Evolutionary conservation across 2,888 invertebrate genomes (phyloP).

Genomic region (Papilio elwesi): DNA sequence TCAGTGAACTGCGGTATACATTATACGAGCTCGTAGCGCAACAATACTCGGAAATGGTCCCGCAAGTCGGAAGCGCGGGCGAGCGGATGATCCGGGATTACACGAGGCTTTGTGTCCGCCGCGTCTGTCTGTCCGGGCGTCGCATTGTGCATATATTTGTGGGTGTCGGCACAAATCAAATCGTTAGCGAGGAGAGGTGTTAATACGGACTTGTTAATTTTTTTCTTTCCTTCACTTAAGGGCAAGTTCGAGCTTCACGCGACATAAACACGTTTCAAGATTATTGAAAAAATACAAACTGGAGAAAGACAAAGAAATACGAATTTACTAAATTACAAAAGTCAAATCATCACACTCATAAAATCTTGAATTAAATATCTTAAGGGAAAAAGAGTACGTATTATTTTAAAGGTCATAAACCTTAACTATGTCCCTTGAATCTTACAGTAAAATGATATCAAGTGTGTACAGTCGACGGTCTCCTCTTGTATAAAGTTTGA

Average conservation of each 20-base stretch:
- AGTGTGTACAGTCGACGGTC: background rate
- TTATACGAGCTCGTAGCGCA: background rate
- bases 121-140: constrained; percentile 40
- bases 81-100: constrained; percentile 42
- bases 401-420: too few species aligned
- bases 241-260: background rate
- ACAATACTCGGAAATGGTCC: constrained; percentile 41
- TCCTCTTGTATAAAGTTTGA: background rate
- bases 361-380: too few species aligned
- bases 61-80: constrained; percentile 47
- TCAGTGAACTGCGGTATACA: background rate
- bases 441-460: too few species aligned
- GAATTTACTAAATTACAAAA: too few species aligned
- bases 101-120: constrained; percentile 38
- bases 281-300: too few species aligned
- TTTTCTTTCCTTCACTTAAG: constrained; percentile 32
- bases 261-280: background rate
- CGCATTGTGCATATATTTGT: constrained; percentile 51
- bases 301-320: too few species aligned
- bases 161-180: constrained; percentile 56
- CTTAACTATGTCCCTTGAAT: too few species aligned
- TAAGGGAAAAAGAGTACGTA: too few species aligned
- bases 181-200: constrained; percentile 45
- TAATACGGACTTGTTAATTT: constrained; percentile 38
- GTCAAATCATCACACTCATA: too few species aligned